Evolutionary conservation across 2,113 vertebrate genomes (phyloP).

Genomic region (Neofelis nebulosa): DNA sequence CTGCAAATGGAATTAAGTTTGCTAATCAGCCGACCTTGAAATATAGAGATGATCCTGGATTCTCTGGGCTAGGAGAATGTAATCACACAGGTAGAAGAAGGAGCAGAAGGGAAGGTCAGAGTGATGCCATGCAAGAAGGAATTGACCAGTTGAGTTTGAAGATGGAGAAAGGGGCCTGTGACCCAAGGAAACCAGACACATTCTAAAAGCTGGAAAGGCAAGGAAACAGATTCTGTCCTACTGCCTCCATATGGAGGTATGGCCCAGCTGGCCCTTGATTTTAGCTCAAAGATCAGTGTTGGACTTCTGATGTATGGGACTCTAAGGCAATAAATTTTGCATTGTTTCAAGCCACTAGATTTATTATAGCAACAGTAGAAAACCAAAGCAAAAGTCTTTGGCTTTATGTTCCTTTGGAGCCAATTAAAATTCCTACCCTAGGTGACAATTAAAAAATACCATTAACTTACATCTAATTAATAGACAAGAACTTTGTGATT

Average conservation of each 20-base stretch:
- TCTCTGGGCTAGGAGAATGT: neutral
- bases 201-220: neutral
- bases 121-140: neutral
- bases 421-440: neutral
- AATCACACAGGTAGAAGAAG: neutral
- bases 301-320: neutral
- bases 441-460: neutral
- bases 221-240: neutral
- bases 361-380: neutral
- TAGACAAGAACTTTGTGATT: neutral
- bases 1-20: neutral
- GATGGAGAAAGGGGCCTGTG: neutral
- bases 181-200: neutral
- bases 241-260: neutral
- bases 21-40: neutral
- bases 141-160: neutral
- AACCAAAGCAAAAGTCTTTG: neutral
- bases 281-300: neutral
- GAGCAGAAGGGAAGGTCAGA: neutral
- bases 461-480: slow-evolving; percentile 14
- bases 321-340: neutral
- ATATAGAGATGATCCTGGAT: neutral
- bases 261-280: neutral
- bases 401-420: neutral
- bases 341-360: neutral